phyloP scores from a whole-genome alignment of 2,888 invertebrate species.

The Nomada fabriciana region DNA sequence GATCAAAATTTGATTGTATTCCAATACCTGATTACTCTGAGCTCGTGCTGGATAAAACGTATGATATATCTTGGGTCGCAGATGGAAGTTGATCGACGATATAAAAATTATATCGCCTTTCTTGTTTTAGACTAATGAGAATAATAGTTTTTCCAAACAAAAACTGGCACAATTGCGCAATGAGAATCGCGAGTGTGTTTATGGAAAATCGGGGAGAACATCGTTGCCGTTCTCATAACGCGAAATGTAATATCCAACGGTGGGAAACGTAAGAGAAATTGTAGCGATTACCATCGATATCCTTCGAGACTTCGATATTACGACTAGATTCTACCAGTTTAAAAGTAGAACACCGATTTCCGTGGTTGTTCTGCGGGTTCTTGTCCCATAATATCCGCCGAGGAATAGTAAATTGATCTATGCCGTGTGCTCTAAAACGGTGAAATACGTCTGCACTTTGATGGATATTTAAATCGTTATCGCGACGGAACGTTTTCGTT shows the following conservation, averaged over 20 bases:
- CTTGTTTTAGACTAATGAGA: too few relatives aligned
- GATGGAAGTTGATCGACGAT: too few relatives aligned
- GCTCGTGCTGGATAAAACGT: too few relatives aligned
- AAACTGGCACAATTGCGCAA: too few relatives aligned
- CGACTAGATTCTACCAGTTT: slow-evolving; percentile 41
- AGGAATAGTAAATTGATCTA: slow-evolving; percentile 42
- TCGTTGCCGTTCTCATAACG: not conserved
- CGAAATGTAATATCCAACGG: not conserved
- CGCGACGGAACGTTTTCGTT: not conserved
- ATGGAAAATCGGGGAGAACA: not conserved
- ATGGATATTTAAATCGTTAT: not conserved
- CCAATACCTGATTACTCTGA: too few relatives aligned
- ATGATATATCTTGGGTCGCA: too few relatives aligned
- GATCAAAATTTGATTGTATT: too few relatives aligned
- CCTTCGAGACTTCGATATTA: slow-evolving; percentile 26
- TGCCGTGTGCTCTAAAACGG: not conserved
- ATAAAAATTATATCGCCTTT: too few relatives aligned
- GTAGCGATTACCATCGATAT: slow-evolving; percentile 12
- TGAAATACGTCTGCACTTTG: not conserved
- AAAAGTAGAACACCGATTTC: slow-evolving; percentile 53
- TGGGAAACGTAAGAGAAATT: slow-evolving; percentile 3
- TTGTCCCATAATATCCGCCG: slow-evolving; percentile 40
- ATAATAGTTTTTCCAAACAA: too few relatives aligned
- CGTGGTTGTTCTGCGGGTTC: slow-evolving; percentile 51
- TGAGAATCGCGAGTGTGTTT: too few relatives aligned